Evolutionary conservation across 1,140 invertebrate species (phyloP), one percentile per base, ranked within the genome.

Genomic region (Zeugodacus cucurbitae): DNA sequence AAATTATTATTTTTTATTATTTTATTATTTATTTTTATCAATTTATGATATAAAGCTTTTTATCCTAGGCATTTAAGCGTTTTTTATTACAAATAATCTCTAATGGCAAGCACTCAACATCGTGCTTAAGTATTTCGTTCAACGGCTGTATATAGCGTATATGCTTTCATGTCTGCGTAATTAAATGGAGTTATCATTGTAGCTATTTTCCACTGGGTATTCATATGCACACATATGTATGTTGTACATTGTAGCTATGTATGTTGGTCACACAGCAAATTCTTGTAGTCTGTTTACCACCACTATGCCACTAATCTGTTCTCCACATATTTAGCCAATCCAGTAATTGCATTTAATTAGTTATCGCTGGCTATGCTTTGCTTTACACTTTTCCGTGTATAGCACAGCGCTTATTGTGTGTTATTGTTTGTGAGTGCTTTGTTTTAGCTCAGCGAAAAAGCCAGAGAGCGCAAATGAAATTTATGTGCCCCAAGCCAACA

Each of bases 331-430:
- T 37, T 41, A 74, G 67, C 67, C 67, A 74, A 74, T 74, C 67
- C 67, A 74, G 34, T 74, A 74, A 74, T 74, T 74, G 67, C 32
- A 41, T 74, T 74, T 74, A 74, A 74, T 74, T 37, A 74, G 67
- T 74, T 74, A 74, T 74, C 67, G 32, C 41, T 37, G 20, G 34
- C 32, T 37, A 41, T 74, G 67, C 34, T 67, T 67, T 67, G 29
- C 32, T 29, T 67, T 67, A 67, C 62, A 67, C 29, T 1, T 67
- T 32, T 67, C 32, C 10, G 29, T 14, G 26, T 32, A n/a, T 32
- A 17, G 62, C 29, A 34, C 29, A 34, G 62, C 17, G 11, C 26
- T 67, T 67, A 26, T 8, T 67, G 32, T n/a, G n/a, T n/a, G n/a
- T n/a, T 17, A 67, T 67, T 67, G 62, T 17, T 62, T 14, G 29